phyloP scores from a whole-genome alignment of 2,888 invertebrate genomes.

The Morpho helenor region DNA sequence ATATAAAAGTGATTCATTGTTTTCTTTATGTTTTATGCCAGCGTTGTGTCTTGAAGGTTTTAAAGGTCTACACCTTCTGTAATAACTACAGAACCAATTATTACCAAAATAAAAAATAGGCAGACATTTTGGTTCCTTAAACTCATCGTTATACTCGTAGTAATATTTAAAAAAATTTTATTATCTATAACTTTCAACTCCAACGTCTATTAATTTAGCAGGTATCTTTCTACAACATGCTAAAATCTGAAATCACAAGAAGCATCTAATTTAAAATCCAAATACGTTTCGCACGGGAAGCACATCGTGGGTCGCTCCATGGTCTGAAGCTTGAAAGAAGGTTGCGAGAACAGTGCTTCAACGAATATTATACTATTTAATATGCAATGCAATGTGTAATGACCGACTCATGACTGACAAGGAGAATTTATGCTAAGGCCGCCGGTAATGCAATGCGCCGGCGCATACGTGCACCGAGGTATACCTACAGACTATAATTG shows the following conservation, averaged over 20 bases:
- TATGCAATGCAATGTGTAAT: slow-evolving; percentile 30
- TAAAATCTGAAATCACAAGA: not conserved
- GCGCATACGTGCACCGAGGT: slow-evolving; percentile 20
- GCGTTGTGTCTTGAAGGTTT: no score
- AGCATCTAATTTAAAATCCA: slow-evolving; percentile 15
- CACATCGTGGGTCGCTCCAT: slow-evolving; percentile 11
- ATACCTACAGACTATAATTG: slow-evolving; percentile 8
- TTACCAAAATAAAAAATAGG: no score
- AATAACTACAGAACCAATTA: no score
- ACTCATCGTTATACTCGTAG: no score
- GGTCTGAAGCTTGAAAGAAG: slow-evolving; percentile 13
- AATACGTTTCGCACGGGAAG: slow-evolving; percentile 21
- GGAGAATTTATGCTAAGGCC: slow-evolving; percentile 33
- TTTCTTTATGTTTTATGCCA: no score
- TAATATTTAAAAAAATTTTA: no score
- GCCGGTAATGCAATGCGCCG: slow-evolving; percentile 26
- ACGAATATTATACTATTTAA: slow-evolving; percentile 29
- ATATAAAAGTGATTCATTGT: no score
- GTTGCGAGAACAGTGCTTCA: slow-evolving; percentile 26
- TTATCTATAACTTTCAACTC: not conserved
- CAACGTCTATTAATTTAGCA: no score
- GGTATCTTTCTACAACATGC: not conserved
- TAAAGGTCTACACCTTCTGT: no score
- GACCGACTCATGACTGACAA: slow-evolving; percentile 30
- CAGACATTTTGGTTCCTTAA: no score